These are phyloP conservation scores for Cryptophagus acutangulus DNA, from an alignment of 2,888 invertebrate genomes.

Conservation along the genomic window DNA sequence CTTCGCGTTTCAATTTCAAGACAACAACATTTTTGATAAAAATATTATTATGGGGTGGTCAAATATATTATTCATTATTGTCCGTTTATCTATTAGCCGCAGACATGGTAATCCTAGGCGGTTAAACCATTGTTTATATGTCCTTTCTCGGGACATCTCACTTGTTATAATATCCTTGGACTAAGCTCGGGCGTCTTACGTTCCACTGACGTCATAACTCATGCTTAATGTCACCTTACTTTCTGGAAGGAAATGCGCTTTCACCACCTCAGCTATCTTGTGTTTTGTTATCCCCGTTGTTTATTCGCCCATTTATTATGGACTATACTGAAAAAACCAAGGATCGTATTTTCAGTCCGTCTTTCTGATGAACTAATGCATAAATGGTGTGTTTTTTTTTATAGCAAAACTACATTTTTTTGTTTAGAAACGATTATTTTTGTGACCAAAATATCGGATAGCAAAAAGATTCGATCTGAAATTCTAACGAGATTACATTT, in stretches of 20 bases:
- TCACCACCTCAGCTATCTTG: constrained; percentile 19
- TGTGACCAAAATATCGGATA: too few relatives aligned
- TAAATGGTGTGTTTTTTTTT: too few relatives aligned
- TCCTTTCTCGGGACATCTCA: constrained; percentile 36
- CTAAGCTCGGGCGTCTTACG: constrained; percentile 37
- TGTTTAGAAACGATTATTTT: too few relatives aligned
- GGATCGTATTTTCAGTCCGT: too few relatives aligned
- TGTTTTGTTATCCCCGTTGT: constrained; percentile 21
- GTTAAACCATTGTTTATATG: constrained; percentile 34
- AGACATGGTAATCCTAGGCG: constrained; percentile 34
- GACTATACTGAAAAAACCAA: too few relatives aligned
- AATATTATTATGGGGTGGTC: too few relatives aligned
- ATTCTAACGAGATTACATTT: too few relatives aligned
- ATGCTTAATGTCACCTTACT: constrained; percentile 39
- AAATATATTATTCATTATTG: constrained; percentile 38
- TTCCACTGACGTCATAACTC: constrained; percentile 39
- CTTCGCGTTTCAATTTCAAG: too few relatives aligned
- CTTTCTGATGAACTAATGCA: too few relatives aligned
- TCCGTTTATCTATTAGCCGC: constrained; percentile 38
- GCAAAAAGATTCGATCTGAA: too few relatives aligned
- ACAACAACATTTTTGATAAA: too few relatives aligned
- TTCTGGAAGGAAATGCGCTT: constrained; percentile 27
- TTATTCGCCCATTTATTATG: constrained; percentile 22
- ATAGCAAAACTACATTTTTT: too few relatives aligned
- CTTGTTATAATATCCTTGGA: constrained; percentile 40